phyloP scores from a whole-genome alignment of 1,140 invertebrate genomes.

The Drosophila miranda region DNA sequence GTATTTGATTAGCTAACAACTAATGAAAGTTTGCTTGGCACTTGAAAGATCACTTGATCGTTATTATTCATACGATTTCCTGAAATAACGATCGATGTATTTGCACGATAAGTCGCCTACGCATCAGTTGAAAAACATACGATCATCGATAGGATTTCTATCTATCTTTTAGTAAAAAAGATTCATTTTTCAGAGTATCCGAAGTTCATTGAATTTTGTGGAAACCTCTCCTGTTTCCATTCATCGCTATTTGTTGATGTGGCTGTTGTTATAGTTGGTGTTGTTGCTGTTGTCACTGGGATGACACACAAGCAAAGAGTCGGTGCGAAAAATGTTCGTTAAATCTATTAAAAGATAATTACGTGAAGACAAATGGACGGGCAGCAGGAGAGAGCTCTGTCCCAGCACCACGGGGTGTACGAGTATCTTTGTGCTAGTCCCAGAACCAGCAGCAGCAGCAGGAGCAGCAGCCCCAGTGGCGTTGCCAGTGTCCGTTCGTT shows the following conservation, averaged over 20 bases:
- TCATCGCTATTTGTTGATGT: constrained; percentile 42
- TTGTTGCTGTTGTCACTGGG: constrained; percentile 42
- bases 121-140: no score
- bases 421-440: constrained; percentile 12
- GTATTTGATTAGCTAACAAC: not conserved
- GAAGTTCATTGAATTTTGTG: not conserved
- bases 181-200: constrained; percentile 1
- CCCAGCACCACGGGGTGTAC: not conserved
- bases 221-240: constrained; percentile 17
- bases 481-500: constrained; percentile 20
- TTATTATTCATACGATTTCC: no score
- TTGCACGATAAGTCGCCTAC: no score
- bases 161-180: no score
- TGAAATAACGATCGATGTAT: no score
- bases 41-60: no score
- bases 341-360: constrained; percentile 81
- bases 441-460: not conserved
- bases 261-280: constrained; percentile 6
- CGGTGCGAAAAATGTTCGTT: constrained; percentile 78
- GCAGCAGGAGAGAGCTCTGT: constrained; percentile 1
- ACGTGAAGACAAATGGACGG: constrained; percentile 77
- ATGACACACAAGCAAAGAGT: constrained; percentile 63
- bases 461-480: constrained; percentile 7
- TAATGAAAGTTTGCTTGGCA: no score
- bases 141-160: no score